Base-by-base conservation (phyloP, 2,888 invertebrate genomes). In the Cyaniris semiargus region DNA sequence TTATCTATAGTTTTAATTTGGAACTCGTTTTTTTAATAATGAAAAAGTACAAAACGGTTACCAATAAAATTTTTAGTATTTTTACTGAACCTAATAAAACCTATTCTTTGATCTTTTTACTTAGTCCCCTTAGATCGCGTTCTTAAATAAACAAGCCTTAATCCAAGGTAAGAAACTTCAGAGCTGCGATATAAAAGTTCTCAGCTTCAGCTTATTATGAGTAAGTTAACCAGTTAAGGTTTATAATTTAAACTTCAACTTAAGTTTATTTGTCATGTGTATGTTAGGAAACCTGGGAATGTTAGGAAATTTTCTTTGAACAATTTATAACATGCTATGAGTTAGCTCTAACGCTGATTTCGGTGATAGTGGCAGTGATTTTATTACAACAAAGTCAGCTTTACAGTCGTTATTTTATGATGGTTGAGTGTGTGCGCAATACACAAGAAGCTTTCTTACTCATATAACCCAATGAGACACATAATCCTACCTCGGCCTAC, bases 191-290 rank as follows among this genome's bases (percentile, higher is more conserved):
- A 21, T 72, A 72, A 72, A 72, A 72, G 13, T 72, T 72, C 44
- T 34, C 27, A 38, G 23, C 72, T 72, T 23, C 48, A 72, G 72
- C 72, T 48, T 72, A 72, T 72, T 72, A 72, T 15, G 23, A 44
- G 23, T n/a, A 72, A 23, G 72, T 72, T 72, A 44, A 44, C 44
- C 44, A 38, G 72, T 72, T 72, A 72, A 23, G 10, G 72, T 72
- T 71, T 71, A 71, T 38, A 71, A n/a, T 70, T 70, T 70, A 70
- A 70, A 71, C 34, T 38, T 71, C 3, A n/a, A 70, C 34, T 71
- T 3, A 34, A 71, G 21, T 71, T 38, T 71, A 66, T 31, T 66
- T 66, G 66, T 27, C 66, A 66, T 66, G 66, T 66, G 66, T 31
- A 18, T 66, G 38, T 71, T 21, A n/a, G 38, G 5, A 71, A 38